Evolutionary conservation across 2,797 vertebrate genomes (phyloP), one percentile per base, ranked within the genome.

Genomic region (Coccyzus lansbergi): DNA sequence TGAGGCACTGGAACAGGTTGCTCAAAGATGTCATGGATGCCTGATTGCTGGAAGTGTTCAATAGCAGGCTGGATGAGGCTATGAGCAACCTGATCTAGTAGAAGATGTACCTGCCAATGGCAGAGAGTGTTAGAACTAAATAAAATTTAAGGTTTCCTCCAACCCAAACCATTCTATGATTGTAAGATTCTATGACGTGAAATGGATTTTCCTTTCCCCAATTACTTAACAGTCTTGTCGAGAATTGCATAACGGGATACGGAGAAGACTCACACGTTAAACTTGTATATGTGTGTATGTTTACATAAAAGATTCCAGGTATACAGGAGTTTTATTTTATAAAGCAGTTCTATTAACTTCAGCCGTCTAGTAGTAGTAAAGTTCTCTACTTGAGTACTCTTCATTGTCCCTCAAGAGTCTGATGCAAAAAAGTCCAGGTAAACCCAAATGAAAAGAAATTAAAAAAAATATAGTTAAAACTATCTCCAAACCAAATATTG

Each of bases 221-320:
- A 3, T 10, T 86, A 15, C 3, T 6, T 70, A 31, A 42, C 15
- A 59, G 2, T 64, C 89, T 88, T 77, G 7, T 53, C 60, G 16
- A 4, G 7, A 2, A 56, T 48, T 48, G 7, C 12, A 26, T 67
- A 56, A 29, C 48, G 21, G 7, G 8, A 28, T 21, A 8, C n/a
- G 10, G 12, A 7, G 3, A 63, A n/a, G 33, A 42, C 7, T 5
- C 2, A 1, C 10, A 34, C 13, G 62, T 81, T 56, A 75, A 86
- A 33, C 2, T 8, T 42, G 6, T 8, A 6, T 38, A 6, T 38
- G 4, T 48, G 0, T 36, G 0, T 67, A 3, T 33, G 9, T 62
- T 6, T 51, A 1, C 12, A 2, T 77, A 4, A 44, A 10, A 53
- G 9, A 48, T 7, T 60, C 5, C 2, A 44, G 11, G 4, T 33